Evolutionary conservation across 2,888 invertebrate species (phyloP).

Genomic region (Yponomeuta malinellus): DNA sequence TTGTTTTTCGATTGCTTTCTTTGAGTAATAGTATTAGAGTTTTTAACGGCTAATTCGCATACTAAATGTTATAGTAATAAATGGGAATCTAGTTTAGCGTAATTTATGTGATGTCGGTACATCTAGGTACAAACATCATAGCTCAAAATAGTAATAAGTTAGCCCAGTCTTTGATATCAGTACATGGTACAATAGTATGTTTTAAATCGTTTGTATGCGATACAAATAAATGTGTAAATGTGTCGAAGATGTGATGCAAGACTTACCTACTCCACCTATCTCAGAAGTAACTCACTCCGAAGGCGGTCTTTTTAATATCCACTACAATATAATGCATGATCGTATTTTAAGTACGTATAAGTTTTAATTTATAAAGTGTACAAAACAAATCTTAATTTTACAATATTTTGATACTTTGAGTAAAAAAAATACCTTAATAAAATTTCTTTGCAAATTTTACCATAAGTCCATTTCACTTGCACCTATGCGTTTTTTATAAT

Average conservation of each 20-base stretch:
- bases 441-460: neutral
- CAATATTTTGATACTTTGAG: neutral
- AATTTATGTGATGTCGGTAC: neutral
- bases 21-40: no score
- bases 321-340: neutral
- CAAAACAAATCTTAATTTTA: slow-evolving; percentile 2
- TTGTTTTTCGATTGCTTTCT: no score
- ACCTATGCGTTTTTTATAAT: neutral
- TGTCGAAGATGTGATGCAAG: neutral
- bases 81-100: neutral
- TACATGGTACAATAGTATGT: neutral
- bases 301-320: neutral
- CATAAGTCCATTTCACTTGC: neutral
- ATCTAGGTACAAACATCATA: neutral
- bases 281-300: no score
- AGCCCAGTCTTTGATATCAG: neutral
- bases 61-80: neutral
- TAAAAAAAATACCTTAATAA: neutral
- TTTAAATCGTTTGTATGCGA: neutral
- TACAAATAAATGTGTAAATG: neutral
- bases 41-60: no score
- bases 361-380: slow-evolving; percentile 7
- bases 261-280: no score
- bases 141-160: neutral
- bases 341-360: neutral